Percentiles rank a stretch among this genome's conserved stretches.
Conservation (phyloP, 2,113 vertebrate genomes). For the Pteruthius melanotis region DNA sequence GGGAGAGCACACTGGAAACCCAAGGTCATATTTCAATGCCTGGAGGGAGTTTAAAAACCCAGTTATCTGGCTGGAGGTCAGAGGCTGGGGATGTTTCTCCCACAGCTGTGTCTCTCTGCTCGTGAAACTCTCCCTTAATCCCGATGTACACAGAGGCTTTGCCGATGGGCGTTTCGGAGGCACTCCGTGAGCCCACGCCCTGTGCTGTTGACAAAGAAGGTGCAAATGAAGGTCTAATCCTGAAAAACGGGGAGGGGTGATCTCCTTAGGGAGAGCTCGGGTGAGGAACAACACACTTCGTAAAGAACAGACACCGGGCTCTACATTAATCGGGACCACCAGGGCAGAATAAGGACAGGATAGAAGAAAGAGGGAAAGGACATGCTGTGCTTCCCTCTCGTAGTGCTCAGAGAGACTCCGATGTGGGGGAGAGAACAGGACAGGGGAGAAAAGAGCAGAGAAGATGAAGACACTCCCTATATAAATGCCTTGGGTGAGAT, state of each 20-base stretch:
- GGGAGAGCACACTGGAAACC: background rate
- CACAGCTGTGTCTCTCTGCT: background rate
- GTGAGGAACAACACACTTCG: background rate
- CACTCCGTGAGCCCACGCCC: background rate
- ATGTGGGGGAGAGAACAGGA: background rate
- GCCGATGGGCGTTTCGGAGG: background rate
- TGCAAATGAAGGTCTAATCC: background rate
- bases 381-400: background rate
- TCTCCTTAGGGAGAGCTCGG: background rate
- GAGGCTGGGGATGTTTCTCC: background rate
- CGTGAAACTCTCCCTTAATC: background rate
- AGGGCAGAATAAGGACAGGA: background rate
- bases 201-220: background rate
- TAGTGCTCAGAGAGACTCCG: background rate
- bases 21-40: background rate
- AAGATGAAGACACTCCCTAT: background rate
- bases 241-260: background rate
- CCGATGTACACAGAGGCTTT: background rate
- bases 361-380: background rate
- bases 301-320: background rate
- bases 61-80: background rate
- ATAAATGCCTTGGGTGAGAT: background rate
- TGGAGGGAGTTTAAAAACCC: background rate
- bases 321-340: accelerated
- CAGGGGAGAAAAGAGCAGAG: background rate